A percentile compares a stretch with the other conserved stretches of the same genome.
phyloP scores from a whole-genome alignment of 2,113 vertebrate species.

The Aldabrachelys gigantea region DNA sequence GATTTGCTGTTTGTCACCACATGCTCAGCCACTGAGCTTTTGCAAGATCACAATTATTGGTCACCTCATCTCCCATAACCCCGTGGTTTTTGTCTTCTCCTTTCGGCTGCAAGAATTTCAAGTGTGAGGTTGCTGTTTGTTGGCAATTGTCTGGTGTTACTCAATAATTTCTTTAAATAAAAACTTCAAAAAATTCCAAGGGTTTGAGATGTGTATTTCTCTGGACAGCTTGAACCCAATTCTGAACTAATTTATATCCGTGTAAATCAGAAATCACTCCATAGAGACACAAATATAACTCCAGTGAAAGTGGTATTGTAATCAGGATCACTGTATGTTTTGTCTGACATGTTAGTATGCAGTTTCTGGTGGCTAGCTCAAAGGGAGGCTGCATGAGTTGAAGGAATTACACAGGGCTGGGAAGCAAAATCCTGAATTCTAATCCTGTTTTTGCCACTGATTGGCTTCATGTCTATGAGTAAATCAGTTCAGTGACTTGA shows the following conservation, averaged over 20 bases:
- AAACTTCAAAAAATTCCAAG: slow-evolving; percentile 11
- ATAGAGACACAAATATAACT: slow-evolving; percentile 13
- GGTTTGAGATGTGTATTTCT: neutral
- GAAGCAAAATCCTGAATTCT: rapidly evolving
- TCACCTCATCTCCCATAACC: neutral
- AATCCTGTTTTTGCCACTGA: neutral
- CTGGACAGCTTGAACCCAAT: neutral
- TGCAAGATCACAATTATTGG: slow-evolving; percentile 21
- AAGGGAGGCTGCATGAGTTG: neutral
- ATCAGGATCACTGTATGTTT: slow-evolving; percentile 6
- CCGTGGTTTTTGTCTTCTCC: neutral
- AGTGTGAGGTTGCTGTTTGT: neutral
- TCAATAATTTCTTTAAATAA: slow-evolving; percentile 3
- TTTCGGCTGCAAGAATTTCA: neutral
- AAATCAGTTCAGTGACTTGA: neutral
- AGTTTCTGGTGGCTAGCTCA: neutral
- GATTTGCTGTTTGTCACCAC: slow-evolving; percentile 42
- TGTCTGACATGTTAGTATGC: rapidly evolving
- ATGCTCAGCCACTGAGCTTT: slow-evolving; percentile 29
- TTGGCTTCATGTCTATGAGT: neutral
- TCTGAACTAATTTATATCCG: neutral
- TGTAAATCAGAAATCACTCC: neutral
- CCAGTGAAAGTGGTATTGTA: neutral
- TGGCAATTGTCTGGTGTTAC: neutral
- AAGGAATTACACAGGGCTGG: neutral